These are phyloP conservation scores for Austrolebias charrua DNA, from an alignment of 2,797 vertebrate species.

Conservation along the genomic window DNA sequence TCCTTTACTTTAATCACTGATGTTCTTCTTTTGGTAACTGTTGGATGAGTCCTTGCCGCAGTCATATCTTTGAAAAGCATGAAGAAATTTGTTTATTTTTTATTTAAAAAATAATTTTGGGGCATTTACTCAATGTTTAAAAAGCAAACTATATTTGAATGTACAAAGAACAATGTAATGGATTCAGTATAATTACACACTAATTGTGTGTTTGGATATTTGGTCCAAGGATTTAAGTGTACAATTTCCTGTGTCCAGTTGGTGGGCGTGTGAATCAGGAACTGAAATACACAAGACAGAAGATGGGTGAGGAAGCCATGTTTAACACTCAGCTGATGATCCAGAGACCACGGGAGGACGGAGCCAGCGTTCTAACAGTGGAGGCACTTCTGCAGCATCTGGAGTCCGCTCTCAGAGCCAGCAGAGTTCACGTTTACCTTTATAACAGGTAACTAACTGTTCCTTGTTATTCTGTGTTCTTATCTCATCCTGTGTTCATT, in stretches of 20 bases:
- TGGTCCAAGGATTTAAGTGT: background rate
- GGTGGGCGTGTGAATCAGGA: conserved; percentile 97
- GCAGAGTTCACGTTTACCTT: conserved; percentile 94
- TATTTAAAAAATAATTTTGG: no score
- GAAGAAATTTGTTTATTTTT: no score
- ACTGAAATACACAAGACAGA: conserved; percentile 95
- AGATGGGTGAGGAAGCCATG: conserved; percentile 98
- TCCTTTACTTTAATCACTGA: no score
- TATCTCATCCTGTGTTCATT: background rate
- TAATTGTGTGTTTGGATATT: conserved; percentile 1
- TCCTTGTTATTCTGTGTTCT: no score
- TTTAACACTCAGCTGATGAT: conserved; percentile 99
- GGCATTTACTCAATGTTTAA: no score
- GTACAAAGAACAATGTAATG: background rate
- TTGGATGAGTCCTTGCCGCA: no score
- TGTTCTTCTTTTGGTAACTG: no score
- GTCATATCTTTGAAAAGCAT: no score
- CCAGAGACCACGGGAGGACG: conserved; percentile 94
- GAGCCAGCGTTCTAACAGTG: conserved; percentile 89
- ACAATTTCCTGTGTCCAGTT: conserved; percentile 74
- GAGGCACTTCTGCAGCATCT: conserved; percentile 95
- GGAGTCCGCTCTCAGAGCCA: conserved; percentile 93
- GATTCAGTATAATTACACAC: background rate
- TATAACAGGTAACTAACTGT: conserved; percentile 86
- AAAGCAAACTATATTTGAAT: background rate